Conservation (phyloP, 2,888 invertebrate species). For the Prenolepis imparis region DNA sequence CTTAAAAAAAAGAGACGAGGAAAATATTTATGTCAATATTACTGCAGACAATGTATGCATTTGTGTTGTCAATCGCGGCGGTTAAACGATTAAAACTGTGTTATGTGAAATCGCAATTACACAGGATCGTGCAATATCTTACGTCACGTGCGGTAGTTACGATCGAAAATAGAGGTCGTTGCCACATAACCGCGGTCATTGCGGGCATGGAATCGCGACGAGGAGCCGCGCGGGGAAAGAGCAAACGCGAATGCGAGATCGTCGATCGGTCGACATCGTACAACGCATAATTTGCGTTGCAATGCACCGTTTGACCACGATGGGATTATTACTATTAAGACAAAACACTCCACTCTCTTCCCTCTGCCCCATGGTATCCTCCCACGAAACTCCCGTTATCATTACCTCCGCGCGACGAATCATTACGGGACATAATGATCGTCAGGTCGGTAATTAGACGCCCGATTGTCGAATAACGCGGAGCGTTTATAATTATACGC, state of each 20-base stretch:
- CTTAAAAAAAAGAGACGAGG: neutral
- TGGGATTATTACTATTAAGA: constrained; percentile 54
- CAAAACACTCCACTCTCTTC: neutral
- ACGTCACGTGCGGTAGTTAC: constrained; percentile 50
- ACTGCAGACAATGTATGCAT: neutral
- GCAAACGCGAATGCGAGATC: constrained; percentile 62
- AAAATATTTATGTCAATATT: neutral
- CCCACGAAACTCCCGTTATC: constrained; percentile 43
- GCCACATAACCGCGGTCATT: constrained; percentile 45
- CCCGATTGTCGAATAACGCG: constrained; percentile 34
- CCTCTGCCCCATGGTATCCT: neutral
- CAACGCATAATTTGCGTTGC: constrained; percentile 60
- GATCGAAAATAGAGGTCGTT: constrained; percentile 61
- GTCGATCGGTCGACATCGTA: constrained; percentile 65
- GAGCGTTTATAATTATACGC: constrained; percentile 14
- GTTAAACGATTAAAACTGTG: neutral
- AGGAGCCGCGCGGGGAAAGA: constrained; percentile 40
- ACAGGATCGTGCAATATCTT: constrained; percentile 13
- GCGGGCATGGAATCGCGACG: constrained; percentile 59
- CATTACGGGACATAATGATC: constrained; percentile 22
- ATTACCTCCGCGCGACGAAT: constrained; percentile 32
- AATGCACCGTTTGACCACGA: constrained; percentile 56
- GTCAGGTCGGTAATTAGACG: constrained; percentile 24
- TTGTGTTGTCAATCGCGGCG: neutral
- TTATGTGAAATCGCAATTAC: constrained; percentile 26